phyloP scores from a whole-genome alignment of 2,797 vertebrate species.

The Botia kubotai region DNA sequence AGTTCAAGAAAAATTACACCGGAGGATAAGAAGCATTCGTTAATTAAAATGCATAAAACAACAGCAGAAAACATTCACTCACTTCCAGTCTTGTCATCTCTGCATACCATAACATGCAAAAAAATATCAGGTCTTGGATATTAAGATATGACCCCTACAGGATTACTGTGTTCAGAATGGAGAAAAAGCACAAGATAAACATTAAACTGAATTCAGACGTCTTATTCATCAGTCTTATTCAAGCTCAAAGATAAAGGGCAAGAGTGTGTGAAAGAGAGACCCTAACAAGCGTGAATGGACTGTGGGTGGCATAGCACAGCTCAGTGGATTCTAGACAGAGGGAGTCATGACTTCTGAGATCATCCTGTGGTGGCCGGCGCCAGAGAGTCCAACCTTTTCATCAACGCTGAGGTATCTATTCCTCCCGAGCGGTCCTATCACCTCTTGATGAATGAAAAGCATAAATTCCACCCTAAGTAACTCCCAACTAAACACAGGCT shows the following conservation, averaged over 20 bases:
- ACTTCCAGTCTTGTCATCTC: neutral
- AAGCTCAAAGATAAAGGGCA: neutral
- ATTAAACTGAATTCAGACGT: neutral
- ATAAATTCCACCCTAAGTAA: constrained; percentile 20
- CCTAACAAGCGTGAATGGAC: neutral
- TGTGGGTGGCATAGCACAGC: constrained; percentile 32
- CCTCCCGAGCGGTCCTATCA: neutral
- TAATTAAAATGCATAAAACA: constrained; percentile 5
- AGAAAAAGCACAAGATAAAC: constrained; percentile 8
- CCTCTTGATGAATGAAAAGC: constrained; percentile 28
- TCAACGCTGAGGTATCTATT: constrained; percentile 2
- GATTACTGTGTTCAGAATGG: neutral
- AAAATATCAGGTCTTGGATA: neutral
- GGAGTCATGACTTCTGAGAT: constrained; percentile 18
- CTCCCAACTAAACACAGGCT: constrained; percentile 6
- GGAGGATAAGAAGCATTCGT: neutral
- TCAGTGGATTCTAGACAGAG: neutral
- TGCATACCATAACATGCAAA: neutral
- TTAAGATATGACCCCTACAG: neutral
- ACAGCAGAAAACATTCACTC: neutral
- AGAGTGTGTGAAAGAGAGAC: neutral
- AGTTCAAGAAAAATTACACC: neutral
- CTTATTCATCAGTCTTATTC: constrained; percentile 11
- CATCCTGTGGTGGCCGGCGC: constrained; percentile 6
- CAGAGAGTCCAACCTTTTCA: constrained; percentile 14